Conservation (phyloP, 2,797 vertebrate species). For the Falco peregrinus region DNA sequence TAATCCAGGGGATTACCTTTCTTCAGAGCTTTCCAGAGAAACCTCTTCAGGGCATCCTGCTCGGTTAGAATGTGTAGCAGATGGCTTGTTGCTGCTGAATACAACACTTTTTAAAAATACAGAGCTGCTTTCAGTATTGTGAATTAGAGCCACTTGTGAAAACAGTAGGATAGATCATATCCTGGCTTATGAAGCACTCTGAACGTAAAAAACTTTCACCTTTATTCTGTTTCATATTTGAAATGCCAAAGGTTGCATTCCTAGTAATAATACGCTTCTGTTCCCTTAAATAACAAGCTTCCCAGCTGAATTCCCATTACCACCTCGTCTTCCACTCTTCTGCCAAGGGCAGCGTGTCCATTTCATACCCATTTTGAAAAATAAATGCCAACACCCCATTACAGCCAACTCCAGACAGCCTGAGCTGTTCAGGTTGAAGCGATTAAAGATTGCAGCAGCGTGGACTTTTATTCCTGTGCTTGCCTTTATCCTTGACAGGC, state of each 20-base stretch:
- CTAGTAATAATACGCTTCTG: neutral
- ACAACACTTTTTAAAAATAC: neutral
- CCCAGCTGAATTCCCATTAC: neutral
- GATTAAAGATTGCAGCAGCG: neutral
- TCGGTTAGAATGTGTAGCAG: neutral
- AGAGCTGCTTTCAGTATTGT: neutral
- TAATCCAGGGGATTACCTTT: conserved; percentile 71
- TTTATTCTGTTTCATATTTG: neutral
- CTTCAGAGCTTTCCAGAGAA: conserved; percentile 42
- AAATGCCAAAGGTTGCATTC: neutral
- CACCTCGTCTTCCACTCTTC: neutral
- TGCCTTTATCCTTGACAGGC: neutral
- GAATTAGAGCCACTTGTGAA: conserved; percentile 8
- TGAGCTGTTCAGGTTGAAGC: neutral
- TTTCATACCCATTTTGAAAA: neutral
- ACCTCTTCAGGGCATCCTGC: conserved; percentile 57
- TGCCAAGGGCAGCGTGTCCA: neutral
- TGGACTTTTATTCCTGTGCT: neutral
- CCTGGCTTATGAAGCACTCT: neutral
- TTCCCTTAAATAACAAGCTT: neutral
- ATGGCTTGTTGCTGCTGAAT: conserved; percentile 33
- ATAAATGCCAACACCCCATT: neutral
- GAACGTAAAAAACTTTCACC: neutral
- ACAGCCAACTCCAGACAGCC: neutral
- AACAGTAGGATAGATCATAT: neutral